These are phyloP conservation scores for Drosophila burlai DNA, from an alignment of 1,140 invertebrate species.

Conservation along the genomic window DNA sequence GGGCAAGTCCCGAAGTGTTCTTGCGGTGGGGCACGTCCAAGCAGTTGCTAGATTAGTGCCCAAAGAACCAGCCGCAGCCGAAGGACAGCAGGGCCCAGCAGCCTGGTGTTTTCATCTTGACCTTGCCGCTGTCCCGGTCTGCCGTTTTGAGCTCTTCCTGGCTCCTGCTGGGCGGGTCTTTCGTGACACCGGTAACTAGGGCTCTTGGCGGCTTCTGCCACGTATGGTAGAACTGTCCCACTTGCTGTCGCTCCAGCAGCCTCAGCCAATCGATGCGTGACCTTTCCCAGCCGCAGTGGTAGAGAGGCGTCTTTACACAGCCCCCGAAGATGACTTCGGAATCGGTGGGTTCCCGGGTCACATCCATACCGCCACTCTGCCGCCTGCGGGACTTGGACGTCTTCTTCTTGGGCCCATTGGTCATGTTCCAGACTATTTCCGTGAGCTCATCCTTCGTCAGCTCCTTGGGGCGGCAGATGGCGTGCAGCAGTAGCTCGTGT, in stretches of 20 bases:
- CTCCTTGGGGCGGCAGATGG: conserved; percentile 18
- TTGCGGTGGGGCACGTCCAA: conserved; percentile 2
- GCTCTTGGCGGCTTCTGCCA: background rate
- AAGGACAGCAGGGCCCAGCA: conserved; percentile 41
- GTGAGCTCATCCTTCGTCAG: conserved; percentile 15
- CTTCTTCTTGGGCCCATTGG: conserved; percentile 4
- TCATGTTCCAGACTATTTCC: conserved; percentile 24
- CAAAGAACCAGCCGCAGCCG: conserved; percentile 13
- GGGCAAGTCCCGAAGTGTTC: conserved; percentile 29
- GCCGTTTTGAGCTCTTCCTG: background rate
- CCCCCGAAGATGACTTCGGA: conserved; percentile 51
- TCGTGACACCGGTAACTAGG: background rate
- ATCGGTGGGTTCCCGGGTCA: conserved; percentile 34
- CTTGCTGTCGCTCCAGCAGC: conserved; percentile 36
- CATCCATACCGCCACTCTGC: conserved; percentile 30
- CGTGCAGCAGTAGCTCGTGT: conserved; percentile 27
- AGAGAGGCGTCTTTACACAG: background rate
- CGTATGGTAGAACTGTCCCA: background rate
- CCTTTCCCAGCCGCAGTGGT: conserved; percentile 36
- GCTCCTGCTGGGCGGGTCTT: background rate
- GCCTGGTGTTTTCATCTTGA: background rate
- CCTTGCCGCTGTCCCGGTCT: background rate
- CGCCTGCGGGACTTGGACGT: conserved; percentile 8
- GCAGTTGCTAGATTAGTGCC: conserved; percentile 21
- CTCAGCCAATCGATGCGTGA: conserved; percentile 64